These are phyloP conservation scores for Mamestra brassicae DNA, from an alignment of 2,888 invertebrate genomes.

Conservation along the genomic window DNA sequence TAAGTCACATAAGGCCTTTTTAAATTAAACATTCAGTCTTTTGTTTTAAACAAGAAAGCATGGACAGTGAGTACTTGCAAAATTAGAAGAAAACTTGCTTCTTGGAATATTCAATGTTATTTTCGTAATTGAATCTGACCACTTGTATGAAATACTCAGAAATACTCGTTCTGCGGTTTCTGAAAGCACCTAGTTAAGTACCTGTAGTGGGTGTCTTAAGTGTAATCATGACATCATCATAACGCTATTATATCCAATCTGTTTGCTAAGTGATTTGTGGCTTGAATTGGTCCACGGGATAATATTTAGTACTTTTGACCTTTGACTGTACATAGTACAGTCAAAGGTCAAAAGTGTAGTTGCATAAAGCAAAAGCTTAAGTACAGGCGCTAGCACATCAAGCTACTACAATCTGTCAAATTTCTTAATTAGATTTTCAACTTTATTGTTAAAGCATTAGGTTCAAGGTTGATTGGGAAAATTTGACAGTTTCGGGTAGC, in stretches of 20 bases:
- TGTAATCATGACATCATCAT: constrained; percentile 42
- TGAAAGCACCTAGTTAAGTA: constrained; percentile 30
- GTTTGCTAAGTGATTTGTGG: constrained; percentile 25
- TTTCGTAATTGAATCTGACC: neutral
- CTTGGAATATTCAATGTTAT: neutral
- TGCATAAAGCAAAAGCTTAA: no score
- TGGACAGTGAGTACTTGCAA: constrained; percentile 5
- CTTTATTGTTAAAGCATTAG: no score
- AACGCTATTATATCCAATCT: constrained; percentile 21
- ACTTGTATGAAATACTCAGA: constrained; percentile 9
- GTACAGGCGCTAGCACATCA: no score
- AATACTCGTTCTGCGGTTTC: constrained; percentile 23
- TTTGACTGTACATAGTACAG: no score
- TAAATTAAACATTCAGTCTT: constrained; percentile 42
- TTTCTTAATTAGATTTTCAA: no score
- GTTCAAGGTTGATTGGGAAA: no score
- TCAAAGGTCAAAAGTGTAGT: neutral
- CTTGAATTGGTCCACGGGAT: neutral
- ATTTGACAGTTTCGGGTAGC: no score
- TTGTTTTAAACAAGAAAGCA: constrained; percentile 61
- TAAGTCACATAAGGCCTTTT: constrained; percentile 48
- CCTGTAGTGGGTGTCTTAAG: constrained; percentile 33
- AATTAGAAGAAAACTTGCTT: constrained; percentile 1
- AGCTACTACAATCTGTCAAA: no score
- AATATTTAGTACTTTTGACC: neutral